phyloP scores from a whole-genome alignment of 2,888 invertebrate genomes.

The Zhuqinia jingwanae region DNA sequence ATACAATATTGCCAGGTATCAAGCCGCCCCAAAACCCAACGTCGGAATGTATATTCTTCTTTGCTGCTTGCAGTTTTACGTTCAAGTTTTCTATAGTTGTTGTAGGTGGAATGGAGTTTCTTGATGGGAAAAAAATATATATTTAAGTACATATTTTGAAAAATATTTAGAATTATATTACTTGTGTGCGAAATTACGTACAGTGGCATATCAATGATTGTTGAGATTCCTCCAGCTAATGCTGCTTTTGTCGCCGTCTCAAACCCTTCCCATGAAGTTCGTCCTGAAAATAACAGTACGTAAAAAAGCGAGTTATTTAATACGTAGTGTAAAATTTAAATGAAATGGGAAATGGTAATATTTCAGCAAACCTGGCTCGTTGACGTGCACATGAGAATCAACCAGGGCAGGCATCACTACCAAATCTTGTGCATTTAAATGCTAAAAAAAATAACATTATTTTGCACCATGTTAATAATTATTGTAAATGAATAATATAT shows the following conservation, averaged over 20 bases:
- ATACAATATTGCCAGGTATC: constrained; percentile 85
- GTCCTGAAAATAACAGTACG: constrained; percentile 80
- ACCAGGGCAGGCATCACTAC: constrained; percentile 87
- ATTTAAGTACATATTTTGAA: background rate
- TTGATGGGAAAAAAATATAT: constrained; percentile 80
- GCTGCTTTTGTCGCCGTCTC: constrained; percentile 87
- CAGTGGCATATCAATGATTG: constrained; percentile 88
- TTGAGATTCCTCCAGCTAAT: constrained; percentile 87
- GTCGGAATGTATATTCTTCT: constrained; percentile 85
- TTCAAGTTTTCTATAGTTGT: constrained; percentile 85
- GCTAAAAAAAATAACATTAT: background rate
- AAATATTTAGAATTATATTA: background rate
- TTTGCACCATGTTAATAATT: no score
- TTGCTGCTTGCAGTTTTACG: constrained; percentile 84
- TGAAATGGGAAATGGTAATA: no score
- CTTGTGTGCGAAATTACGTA: constrained; percentile 80
- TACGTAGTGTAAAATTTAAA: background rate
- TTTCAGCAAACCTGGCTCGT: constrained; percentile 85
- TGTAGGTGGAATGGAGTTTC: constrained; percentile 88
- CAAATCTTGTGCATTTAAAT: constrained; percentile 82
- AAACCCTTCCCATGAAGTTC: constrained; percentile 88
- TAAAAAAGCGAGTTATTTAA: background rate
- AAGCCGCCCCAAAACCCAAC: constrained; percentile 92
- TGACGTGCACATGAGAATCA: constrained; percentile 88
- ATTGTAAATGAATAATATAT: no score